Evolutionary conservation across 2,888 invertebrate genomes (phyloP), one percentile per base, ranked within the genome.

Genomic region (Lepetodrilus schrolli): DNA sequence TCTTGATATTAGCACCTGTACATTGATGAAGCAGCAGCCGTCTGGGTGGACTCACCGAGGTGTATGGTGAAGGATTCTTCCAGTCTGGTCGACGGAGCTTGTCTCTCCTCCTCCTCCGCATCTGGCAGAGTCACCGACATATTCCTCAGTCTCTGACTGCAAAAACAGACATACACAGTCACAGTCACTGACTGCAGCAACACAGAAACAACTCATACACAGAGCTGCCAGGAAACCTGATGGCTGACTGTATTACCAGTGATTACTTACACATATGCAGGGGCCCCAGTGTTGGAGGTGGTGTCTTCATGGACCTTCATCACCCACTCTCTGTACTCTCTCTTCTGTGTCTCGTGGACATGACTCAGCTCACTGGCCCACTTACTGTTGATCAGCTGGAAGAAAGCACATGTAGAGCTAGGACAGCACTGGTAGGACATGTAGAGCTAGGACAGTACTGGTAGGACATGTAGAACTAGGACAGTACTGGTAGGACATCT

Each of bases 51-150:
- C 49, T 48, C 76, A 90, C 91, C 98, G 79, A 98, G 93, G 92
- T 98, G 97, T 87, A 99, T 98, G 21, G 98, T 99, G 91, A 98
- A 99, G 91, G 97, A 97, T 92, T 98, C 98, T 91, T 98, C 97
- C 86, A 96, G 87, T 36, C 87, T 79, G 5, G 78, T 70, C 10
- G 76, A 76, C 20, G 77, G 79, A 4, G 84, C 82, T 8, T 82
- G 83, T 70, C 86, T 82, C 72, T 88, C 87, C 17, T 86, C 86
- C 23, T 83, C 86, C 65, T 84, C 86, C 4, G 86, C 86, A 26
- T 84, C 84, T 4, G 88, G 88, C n/a, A 86, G 77, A 34, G 80
- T 83, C 73, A 82, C 85, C 1, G 89, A 85, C 72, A 89, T 76
- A 10, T 85, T 86, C 51, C 89, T 78, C 1, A 90, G 82, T 69